Conservation (phyloP, 2,797 vertebrate genomes). For the Clarias laeviceps region DNA sequence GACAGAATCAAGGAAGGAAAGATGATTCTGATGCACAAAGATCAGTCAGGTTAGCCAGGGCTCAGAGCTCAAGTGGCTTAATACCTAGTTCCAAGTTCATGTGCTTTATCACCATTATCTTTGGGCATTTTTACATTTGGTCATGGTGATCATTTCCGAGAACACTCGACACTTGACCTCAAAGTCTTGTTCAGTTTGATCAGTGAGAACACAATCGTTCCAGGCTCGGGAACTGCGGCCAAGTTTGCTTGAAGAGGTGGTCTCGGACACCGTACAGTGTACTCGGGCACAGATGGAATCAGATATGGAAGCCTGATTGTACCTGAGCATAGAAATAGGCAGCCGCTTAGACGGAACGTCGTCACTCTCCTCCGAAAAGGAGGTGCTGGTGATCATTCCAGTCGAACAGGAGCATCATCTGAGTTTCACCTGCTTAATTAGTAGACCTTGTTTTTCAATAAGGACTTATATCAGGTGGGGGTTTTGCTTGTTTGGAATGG, state of each 20-base stretch:
- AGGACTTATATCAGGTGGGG: neutral
- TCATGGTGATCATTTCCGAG: neutral
- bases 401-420: neutral
- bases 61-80: neutral
- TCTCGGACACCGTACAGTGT: no score
- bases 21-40: constrained; percentile 14
- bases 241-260: no score
- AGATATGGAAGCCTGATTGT: no score
- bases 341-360: no score
- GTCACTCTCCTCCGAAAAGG: no score
- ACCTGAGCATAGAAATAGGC: no score
- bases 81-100: neutral
- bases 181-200: no score
- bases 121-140: no score
- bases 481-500: neutral
- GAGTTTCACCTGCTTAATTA: neutral
- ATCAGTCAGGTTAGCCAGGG: neutral
- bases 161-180: no score
- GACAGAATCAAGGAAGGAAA: neutral
- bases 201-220: no score
- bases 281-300: no score
- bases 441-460: neutral
- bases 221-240: no score
- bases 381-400: neutral
- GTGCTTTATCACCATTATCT: neutral